phyloP scores from a whole-genome alignment of 2,113 vertebrate genomes.

The Oreocharis arfaki region DNA sequence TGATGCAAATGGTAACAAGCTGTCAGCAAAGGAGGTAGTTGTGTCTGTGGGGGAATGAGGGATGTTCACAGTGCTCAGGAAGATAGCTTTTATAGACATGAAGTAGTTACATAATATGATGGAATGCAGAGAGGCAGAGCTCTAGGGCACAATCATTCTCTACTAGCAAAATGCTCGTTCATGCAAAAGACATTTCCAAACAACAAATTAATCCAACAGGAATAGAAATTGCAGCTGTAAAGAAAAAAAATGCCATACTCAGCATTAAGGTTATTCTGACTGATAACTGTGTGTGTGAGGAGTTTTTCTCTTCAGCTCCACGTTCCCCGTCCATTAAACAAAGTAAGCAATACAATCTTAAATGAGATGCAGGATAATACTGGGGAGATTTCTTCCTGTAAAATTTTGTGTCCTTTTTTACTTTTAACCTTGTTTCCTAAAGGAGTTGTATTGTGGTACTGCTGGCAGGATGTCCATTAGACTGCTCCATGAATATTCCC shows the following conservation, averaged over 20 bases:
- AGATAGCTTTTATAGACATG: not conserved
- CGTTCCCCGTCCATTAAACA: not conserved
- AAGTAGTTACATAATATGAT: constrained; percentile 48
- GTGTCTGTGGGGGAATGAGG: not conserved
- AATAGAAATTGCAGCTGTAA: not conserved
- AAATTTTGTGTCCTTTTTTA: not conserved
- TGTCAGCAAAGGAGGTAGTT: not conserved
- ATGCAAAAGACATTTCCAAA: constrained; percentile 22
- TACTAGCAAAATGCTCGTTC: constrained; percentile 27
- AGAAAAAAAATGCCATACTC: not conserved
- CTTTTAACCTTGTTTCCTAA: not conserved
- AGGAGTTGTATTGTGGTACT: not conserved
- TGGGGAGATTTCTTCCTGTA: not conserved
- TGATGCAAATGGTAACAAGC: not conserved
- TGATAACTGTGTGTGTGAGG: not conserved
- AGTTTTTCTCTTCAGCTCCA: not conserved
- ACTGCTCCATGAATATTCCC: not conserved
- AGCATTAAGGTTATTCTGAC: not conserved
- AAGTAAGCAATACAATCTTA: not conserved
- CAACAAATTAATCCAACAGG: not conserved
- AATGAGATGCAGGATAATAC: not conserved
- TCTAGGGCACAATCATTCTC: constrained; percentile 34
- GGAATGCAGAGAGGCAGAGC: constrained; percentile 49
- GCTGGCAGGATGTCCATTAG: not conserved
- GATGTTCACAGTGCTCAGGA: not conserved